Percentiles rank a stretch among this genome's conserved stretches.
phyloP scores from a whole-genome alignment of 1,140 invertebrate species.

The Lysiphlebus fabarum region DNA sequence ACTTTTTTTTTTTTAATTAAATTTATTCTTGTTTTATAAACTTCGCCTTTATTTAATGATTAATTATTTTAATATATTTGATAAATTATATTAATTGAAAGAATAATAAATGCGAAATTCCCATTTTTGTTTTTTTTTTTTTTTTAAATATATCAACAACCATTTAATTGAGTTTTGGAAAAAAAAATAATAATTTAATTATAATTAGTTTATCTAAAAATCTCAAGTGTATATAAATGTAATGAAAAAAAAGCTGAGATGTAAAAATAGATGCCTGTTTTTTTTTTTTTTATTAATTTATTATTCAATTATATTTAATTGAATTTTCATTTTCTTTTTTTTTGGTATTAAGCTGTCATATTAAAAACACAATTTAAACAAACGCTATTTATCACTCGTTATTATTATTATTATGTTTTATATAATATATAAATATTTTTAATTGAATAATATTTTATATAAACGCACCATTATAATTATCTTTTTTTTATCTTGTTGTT shows the following conservation, averaged over 20 bases:
- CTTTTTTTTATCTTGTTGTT: background rate
- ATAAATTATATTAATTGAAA: background rate
- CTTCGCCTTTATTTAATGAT: background rate
- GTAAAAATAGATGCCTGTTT: conserved; percentile 48
- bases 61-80: background rate
- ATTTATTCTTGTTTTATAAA: no score
- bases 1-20: no score
- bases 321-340: conserved; percentile 28
- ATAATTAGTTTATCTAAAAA: conserved; percentile 13
- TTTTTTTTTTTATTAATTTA: no score
- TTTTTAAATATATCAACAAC: conserved; percentile 4
- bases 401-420: background rate
- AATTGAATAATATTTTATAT: background rate
- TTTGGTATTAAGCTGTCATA: conserved; percentile 48
- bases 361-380: conserved; percentile 22
- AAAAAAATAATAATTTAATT: background rate
- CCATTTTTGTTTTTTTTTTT: no score
- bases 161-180: background rate
- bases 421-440: background rate
- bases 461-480: conserved; percentile 9
- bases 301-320: conserved; percentile 15
- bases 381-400: conserved; percentile 8
- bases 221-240: conserved; percentile 35
- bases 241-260: conserved; percentile 40
- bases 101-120: background rate